Percentiles rank a stretch among this genome's conserved stretches.
Conservation (phyloP, 2,797 vertebrate genomes). For the Arctocebus calabarensis region DNA sequence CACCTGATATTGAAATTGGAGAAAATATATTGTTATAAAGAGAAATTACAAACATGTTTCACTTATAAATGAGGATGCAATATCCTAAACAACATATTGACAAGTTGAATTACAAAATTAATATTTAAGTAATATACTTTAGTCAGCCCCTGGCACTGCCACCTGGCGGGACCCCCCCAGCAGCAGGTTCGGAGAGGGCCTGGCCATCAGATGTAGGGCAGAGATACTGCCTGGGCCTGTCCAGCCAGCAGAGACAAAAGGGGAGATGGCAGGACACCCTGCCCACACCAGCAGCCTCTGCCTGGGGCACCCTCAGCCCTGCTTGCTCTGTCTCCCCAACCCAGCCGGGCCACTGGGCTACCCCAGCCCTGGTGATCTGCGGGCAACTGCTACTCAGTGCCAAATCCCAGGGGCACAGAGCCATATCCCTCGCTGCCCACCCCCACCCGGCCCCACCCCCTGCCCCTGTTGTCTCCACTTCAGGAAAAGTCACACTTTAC, state of each 20-base stretch:
- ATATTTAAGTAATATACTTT: too few relatives aligned
- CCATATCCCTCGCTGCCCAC: slow-evolving; percentile 81
- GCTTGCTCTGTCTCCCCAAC: neutral
- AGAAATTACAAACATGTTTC: too few relatives aligned
- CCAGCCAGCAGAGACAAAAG: slow-evolving; percentile 23
- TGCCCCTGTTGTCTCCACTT: slow-evolving; percentile 66
- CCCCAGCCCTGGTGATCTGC: neutral
- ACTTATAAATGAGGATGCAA: too few relatives aligned
- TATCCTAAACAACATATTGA: too few relatives aligned
- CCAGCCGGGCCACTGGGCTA: neutral
- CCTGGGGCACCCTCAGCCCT: slow-evolving; percentile 13
- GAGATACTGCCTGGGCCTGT: neutral
- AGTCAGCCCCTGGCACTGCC: neutral
- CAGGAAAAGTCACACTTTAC: slow-evolving; percentile 83
- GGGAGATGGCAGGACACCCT: neutral
- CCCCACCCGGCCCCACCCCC: neutral
- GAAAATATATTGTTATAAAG: too few relatives aligned
- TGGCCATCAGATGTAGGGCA: neutral
- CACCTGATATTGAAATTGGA: too few relatives aligned
- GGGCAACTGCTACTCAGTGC: slow-evolving; percentile 71
- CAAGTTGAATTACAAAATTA: too few relatives aligned
- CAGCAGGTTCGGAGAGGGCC: neutral
- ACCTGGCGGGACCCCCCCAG: neutral
- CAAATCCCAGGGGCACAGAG: slow-evolving; percentile 73
- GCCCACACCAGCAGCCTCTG: slow-evolving; percentile 73